Conservation (phyloP, 2,797 vertebrate species). For the Aphelocoma californica region DNA sequence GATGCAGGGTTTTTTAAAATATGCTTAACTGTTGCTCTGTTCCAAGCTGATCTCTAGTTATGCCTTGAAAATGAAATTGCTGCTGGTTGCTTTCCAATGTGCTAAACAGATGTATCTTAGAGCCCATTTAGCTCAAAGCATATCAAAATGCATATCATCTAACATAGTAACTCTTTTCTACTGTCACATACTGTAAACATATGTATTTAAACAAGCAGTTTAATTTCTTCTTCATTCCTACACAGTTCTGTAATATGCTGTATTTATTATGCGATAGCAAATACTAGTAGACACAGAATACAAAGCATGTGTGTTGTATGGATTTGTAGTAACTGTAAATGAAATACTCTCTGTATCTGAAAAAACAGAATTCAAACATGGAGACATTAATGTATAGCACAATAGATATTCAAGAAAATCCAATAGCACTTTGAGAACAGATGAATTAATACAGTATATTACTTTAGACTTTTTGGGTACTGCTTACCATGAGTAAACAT, state of each 20-base stretch:
- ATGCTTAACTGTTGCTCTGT: not conserved
- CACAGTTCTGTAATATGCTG: not conserved
- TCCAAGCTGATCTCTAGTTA: not conserved
- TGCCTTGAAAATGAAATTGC: not conserved
- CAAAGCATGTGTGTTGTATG: not conserved
- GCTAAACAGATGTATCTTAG: not conserved
- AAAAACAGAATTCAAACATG: not conserved
- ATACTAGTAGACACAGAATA: not conserved
- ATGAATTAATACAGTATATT: not conserved
- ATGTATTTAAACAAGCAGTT: not conserved
- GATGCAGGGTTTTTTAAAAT: rapidly evolving
- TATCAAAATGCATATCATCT: not conserved
- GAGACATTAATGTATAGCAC: not conserved
- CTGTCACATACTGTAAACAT: not conserved
- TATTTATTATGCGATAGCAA: constrained; percentile 10
- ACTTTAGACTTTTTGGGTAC: not conserved
- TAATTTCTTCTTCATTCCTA: not conserved
- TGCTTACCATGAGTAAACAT: not conserved
- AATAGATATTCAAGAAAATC: not conserved
- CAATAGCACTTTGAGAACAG: not conserved
- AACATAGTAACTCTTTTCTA: not conserved
- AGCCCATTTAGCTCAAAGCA: not conserved
- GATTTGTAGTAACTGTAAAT: not conserved
- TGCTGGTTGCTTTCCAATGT: not conserved
- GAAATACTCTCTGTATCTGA: not conserved